These are phyloP conservation scores for Drosophila tripunctata DNA, from an alignment of 2,888 invertebrate genomes.

Conservation along the genomic window DNA sequence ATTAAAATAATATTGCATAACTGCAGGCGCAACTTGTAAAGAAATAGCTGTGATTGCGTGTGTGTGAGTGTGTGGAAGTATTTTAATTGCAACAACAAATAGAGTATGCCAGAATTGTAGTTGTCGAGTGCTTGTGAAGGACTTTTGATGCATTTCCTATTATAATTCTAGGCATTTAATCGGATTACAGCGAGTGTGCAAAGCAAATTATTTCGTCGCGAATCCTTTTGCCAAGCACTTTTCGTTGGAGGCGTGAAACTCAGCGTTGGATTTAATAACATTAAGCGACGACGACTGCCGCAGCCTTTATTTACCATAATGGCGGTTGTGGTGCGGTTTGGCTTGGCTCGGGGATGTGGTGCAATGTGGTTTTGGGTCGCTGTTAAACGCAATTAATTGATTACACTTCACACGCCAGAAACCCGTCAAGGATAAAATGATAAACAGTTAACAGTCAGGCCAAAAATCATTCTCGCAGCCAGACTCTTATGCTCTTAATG, in stretches of 20 bases:
- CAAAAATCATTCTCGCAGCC: background rate
- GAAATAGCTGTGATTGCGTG: background rate
- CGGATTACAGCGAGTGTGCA: conserved; percentile 55
- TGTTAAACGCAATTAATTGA: conserved; percentile 60
- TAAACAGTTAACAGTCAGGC: conserved; percentile 7
- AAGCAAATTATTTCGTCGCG: conserved; percentile 31
- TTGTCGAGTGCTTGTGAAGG: conserved; percentile 12
- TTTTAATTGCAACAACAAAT: conserved; percentile 65
- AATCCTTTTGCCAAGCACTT: background rate
- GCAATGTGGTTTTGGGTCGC: conserved; percentile 30
- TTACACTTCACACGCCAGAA: conserved; percentile 46
- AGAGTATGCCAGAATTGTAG: conserved; percentile 7
- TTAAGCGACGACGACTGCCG: conserved; percentile 57
- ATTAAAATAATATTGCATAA: conserved; percentile 74
- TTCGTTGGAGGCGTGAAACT: conserved; percentile 43
- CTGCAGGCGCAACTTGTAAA: conserved; percentile 48
- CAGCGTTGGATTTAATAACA: conserved; percentile 56
- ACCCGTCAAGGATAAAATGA: conserved; percentile 10
- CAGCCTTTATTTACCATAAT: conserved; percentile 41
- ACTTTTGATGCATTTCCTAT: conserved; percentile 50
- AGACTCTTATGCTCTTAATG: conserved; percentile 49
- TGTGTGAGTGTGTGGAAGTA: conserved; percentile 21
- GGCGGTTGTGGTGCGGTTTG: conserved; percentile 16
- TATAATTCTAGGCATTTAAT: conserved; percentile 64
- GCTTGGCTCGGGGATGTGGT: conserved; percentile 1